These are phyloP conservation scores for Chymomyza costata DNA, from an alignment of 1,140 invertebrate species.

Conservation along the genomic window DNA sequence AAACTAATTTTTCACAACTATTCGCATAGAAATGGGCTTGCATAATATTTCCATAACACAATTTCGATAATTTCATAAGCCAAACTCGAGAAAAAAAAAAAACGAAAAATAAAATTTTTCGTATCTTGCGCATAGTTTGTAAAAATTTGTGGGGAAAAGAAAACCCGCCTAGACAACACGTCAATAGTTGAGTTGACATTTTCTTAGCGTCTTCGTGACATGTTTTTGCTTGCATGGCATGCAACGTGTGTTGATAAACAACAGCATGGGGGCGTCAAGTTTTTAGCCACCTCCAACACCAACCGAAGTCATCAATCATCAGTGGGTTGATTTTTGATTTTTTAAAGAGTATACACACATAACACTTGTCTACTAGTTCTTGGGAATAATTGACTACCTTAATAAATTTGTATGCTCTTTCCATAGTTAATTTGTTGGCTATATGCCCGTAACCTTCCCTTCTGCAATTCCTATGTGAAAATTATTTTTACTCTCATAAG, in stretches of 20 bases:
- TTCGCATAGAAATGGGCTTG: conserved; percentile 51
- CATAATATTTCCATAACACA: conserved; percentile 64
- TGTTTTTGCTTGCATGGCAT: too few relatives aligned
- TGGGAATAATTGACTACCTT: too few relatives aligned
- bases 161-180: conserved; percentile 1
- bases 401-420: too few relatives aligned
- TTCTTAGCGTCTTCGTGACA: too few relatives aligned
- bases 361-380: conserved; percentile 9
- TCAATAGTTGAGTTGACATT: conserved; percentile 18
- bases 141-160: conserved; percentile 4
- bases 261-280: too few relatives aligned
- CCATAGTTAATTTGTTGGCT: too few relatives aligned
- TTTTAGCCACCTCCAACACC: conserved; percentile 3
- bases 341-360: neutral
- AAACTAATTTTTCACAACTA: conserved; percentile 60
- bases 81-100: conserved; percentile 13
- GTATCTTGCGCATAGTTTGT: conserved; percentile 5
- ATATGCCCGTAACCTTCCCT: too few relatives aligned
- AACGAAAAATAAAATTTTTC: conserved; percentile 10
- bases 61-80: conserved; percentile 58
- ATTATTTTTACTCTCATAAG: too few relatives aligned
- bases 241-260: too few relatives aligned
- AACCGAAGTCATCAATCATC: conserved; percentile 13
- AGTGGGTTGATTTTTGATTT: conserved; percentile 1
- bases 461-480: too few relatives aligned